Conservation (phyloP, 1,140 invertebrate genomes). For the Gyrodactylus bullatarudis region DNA sequence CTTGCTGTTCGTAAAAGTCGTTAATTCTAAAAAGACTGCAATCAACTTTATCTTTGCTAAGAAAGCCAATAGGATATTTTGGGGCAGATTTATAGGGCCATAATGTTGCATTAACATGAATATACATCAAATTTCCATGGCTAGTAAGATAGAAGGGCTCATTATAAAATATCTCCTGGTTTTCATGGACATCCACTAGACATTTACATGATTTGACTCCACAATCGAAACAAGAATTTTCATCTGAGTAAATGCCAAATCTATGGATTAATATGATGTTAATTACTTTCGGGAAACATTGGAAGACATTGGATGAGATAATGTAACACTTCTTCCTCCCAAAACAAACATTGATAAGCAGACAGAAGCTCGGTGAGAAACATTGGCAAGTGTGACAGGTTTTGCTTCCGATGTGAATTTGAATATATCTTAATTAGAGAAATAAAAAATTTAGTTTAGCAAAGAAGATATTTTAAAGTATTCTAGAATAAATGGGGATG, state of each 20-base stretch:
- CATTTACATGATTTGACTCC: background rate
- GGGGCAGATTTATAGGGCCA: background rate
- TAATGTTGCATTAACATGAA: background rate
- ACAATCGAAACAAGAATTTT: background rate
- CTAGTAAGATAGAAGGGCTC: background rate
- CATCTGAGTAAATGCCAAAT: background rate
- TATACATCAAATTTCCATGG: background rate
- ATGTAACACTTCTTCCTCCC: background rate
- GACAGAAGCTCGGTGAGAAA: background rate
- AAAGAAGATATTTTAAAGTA: too few species aligned
- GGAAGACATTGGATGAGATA: background rate
- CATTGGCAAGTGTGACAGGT: background rate
- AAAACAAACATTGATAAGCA: constrained; percentile 1
- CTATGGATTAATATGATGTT: background rate
- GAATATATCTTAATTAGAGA: too few species aligned
- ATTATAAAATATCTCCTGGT: background rate
- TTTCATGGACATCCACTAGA: background rate
- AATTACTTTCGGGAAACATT: background rate
- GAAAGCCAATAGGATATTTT: background rate
- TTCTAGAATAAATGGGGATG: too few species aligned
- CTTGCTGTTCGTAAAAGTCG: background rate
- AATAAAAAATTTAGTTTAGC: too few species aligned
- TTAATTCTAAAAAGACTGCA: background rate
- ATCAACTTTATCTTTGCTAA: background rate
- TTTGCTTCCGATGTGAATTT: background rate